These are phyloP conservation scores for Campylomormyrus numenius DNA, from an alignment of 2,113 vertebrate species.

Conservation along the genomic window DNA sequence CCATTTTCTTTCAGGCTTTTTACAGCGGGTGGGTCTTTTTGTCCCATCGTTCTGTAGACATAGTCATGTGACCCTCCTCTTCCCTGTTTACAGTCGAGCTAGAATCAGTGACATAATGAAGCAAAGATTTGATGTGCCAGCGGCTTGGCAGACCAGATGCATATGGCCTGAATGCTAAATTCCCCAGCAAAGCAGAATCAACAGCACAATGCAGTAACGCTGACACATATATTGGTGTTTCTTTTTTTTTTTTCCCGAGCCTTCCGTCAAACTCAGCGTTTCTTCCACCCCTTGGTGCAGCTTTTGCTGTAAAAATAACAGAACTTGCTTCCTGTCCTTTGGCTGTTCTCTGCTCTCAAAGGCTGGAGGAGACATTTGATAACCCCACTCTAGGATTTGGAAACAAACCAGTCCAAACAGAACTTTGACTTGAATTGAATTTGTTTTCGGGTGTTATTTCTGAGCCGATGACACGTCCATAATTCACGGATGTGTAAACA, in stretches of 20 bases:
- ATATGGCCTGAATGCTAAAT: slow-evolving; percentile 24
- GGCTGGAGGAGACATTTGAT: not conserved
- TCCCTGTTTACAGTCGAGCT: slow-evolving; percentile 13
- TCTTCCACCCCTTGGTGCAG: slow-evolving; percentile 1
- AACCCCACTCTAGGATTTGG: not conserved
- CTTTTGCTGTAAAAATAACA: not conserved
- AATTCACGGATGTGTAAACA: not conserved
- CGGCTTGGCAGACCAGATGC: not conserved
- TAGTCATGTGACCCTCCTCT: slow-evolving; percentile 20
- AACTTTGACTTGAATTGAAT: slow-evolving; percentile 11
- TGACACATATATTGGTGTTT: not conserved
- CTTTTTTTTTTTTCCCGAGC: not conserved
- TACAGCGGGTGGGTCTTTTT: slow-evolving; percentile 21
- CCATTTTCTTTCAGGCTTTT: slow-evolving; percentile 23
- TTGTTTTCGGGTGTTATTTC: not conserved
- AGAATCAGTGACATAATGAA: slow-evolving; percentile 11
- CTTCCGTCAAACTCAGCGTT: slow-evolving; percentile 8
- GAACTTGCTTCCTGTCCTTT: not conserved
- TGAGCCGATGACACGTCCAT: not conserved
- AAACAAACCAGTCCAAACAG: not conserved
- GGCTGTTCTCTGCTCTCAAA: not conserved
- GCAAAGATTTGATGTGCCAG: slow-evolving; percentile 8
- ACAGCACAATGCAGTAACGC: not conserved
- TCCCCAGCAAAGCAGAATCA: not conserved
- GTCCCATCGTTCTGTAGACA: slow-evolving; percentile 29